Conservation (phyloP, 2,797 vertebrate species). For the Anisognathus igniventris region DNA sequence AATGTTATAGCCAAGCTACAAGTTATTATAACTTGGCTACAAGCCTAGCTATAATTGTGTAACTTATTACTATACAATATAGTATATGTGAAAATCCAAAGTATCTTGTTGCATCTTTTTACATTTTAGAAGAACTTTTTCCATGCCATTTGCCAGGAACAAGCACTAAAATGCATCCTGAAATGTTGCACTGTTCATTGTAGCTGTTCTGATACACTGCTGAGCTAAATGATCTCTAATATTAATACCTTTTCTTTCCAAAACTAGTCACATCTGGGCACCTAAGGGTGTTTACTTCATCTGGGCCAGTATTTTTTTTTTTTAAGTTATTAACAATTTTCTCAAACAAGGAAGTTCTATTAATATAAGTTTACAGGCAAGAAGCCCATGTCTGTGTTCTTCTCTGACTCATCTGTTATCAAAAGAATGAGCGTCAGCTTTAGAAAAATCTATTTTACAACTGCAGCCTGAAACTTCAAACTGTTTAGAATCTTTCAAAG, state of each 20-base stretch:
- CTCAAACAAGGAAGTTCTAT: slow-evolving; percentile 46
- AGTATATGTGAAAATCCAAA: neutral
- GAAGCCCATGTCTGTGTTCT: neutral
- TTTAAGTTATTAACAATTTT: slow-evolving; percentile 16
- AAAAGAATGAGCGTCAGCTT: neutral
- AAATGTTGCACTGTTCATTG: neutral
- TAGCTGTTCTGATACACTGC: neutral
- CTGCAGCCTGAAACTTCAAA: slow-evolving; percentile 32
- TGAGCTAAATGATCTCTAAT: neutral
- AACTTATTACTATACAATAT: neutral
- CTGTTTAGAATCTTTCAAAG: slow-evolving; percentile 24
- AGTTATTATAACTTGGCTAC: neutral
- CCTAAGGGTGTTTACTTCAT: slow-evolving; percentile 12
- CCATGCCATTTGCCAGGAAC: neutral
- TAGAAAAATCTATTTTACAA: slow-evolving; percentile 26
- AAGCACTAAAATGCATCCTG: neutral
- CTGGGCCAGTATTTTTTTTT: neutral
- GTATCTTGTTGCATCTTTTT: neutral
- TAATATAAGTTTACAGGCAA: slow-evolving; percentile 36
- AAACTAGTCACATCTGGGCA: neutral
- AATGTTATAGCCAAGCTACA: neutral
- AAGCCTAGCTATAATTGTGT: neutral
- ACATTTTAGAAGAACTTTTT: neutral
- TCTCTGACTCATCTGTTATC: slow-evolving; percentile 45
- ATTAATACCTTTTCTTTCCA: slow-evolving; percentile 5